Evolutionary conservation across 2,888 invertebrate species (phyloP).

Genomic region (Ophion obscuratus): DNA sequence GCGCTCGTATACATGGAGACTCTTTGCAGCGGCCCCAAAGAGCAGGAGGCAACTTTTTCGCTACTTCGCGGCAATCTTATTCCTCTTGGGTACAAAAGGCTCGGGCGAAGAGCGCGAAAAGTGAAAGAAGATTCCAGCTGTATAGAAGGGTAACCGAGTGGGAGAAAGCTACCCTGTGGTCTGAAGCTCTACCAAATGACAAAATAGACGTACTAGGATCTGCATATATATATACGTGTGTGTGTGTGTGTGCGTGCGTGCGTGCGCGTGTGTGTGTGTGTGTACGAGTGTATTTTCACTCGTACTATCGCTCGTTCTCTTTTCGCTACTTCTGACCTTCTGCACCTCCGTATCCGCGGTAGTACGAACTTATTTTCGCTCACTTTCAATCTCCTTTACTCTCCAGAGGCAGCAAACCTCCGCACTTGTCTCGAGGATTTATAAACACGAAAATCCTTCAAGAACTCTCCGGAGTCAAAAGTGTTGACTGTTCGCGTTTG

Average conservation of each 20-base stretch:
- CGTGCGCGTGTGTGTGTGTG: not conserved
- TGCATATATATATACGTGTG: constrained; percentile 10
- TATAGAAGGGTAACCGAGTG: constrained; percentile 36
- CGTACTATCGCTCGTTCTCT: not conserved
- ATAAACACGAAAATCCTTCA: constrained; percentile 49
- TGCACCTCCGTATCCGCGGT: constrained; percentile 6
- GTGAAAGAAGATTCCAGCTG: constrained; percentile 28
- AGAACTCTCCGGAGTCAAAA: constrained; percentile 23
- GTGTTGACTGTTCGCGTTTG: constrained; percentile 12
- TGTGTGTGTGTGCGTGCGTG: not conserved
- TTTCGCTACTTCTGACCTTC: constrained; percentile 28
- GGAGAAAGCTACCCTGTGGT: not conserved
- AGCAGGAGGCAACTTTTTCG: constrained; percentile 50
- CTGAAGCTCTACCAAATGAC: constrained; percentile 27
- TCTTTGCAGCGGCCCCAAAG: constrained; percentile 44
- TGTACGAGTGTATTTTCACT: not conserved
- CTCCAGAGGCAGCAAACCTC: constrained; percentile 38
- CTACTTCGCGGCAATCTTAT: constrained; percentile 40
- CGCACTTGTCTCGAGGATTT: constrained; percentile 30
- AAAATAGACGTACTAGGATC: constrained; percentile 32
- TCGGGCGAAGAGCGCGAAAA: constrained; percentile 38
- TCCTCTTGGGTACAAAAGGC: constrained; percentile 38
- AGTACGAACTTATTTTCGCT: constrained; percentile 39
- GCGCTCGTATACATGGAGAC: not conserved
- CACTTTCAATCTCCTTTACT: constrained; percentile 46